Evolutionary conservation across 2,888 invertebrate species (phyloP).

Genomic region (Metallyticus violacea): DNA sequence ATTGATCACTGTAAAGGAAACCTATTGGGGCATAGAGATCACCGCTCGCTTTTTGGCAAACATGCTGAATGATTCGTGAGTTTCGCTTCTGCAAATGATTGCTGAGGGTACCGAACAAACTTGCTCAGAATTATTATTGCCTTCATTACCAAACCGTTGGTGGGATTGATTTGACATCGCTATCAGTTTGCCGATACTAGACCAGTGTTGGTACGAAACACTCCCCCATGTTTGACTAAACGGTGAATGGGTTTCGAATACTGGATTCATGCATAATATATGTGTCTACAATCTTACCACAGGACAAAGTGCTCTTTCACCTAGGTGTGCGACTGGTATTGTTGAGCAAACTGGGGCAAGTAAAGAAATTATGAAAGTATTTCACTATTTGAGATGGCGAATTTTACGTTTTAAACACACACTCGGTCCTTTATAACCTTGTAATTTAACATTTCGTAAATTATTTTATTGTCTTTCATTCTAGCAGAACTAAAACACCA

Average conservation of each 20-base stretch:
- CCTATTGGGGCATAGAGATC: too few relatives aligned
- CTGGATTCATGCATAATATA: background rate
- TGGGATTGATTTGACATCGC: background rate
- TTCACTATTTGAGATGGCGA: too few relatives aligned
- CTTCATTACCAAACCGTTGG: too few relatives aligned
- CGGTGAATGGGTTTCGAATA: background rate
- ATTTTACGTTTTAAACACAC: too few relatives aligned
- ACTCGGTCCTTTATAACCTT: too few relatives aligned
- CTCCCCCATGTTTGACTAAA: background rate
- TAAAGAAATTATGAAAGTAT: too few relatives aligned
- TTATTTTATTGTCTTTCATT: too few relatives aligned
- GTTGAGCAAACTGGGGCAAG: too few relatives aligned
- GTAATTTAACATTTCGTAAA: too few relatives aligned
- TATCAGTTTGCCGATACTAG: background rate
- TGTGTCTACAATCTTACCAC: background rate
- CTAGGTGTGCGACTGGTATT: too few relatives aligned
- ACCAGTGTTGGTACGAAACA: too few relatives aligned
- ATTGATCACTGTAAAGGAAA: background rate
- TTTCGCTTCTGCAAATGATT: background rate
- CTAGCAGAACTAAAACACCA: too few relatives aligned
- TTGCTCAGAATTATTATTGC: background rate
- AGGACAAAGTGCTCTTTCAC: background rate
- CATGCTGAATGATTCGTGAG: background rate
- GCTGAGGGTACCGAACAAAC: background rate
- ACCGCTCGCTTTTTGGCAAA: background rate